Evolutionary conservation across 2,113 vertebrate species (phyloP).

Genomic region (Seriola quinqueradiata): DNA sequence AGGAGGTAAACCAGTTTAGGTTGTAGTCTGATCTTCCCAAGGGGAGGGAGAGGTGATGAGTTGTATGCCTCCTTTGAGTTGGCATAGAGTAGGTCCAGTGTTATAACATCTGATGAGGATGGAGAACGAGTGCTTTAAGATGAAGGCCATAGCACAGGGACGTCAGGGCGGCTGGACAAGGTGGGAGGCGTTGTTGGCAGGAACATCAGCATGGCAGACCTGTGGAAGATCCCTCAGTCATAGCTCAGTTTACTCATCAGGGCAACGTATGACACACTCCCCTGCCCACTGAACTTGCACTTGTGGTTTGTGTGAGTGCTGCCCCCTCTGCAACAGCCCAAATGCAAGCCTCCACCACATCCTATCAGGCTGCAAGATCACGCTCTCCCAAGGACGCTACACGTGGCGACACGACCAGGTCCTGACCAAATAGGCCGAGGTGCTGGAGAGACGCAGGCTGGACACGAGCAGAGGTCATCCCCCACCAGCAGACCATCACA

Average conservation of each 20-base stretch:
- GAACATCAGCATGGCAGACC: conserved; percentile 29
- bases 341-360: neutral
- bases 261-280: conserved; percentile 5
- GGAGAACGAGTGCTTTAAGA: conserved; percentile 13
- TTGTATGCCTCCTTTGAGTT: no score
- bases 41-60: no score
- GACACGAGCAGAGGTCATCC: no score
- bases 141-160: conserved; percentile 6
- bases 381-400: no score
- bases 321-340: neutral
- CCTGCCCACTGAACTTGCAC: conserved; percentile 13
- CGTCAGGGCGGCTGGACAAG: conserved; percentile 47
- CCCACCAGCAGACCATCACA: no score
- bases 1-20: no score
- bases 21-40: no score
- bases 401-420: no score
- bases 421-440: no score
- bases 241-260: conserved; percentile 34
- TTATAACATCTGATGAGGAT: neutral
- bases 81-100: no score
- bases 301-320: neutral
- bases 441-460: no score
- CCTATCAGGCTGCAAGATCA: no score
- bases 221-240: conserved; percentile 32
- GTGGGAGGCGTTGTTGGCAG: neutral